Percentiles rank a stretch among this genome's conserved stretches.
Conservation (phyloP, 2,888 invertebrate genomes). For the Hipparchia sbordonii region DNA sequence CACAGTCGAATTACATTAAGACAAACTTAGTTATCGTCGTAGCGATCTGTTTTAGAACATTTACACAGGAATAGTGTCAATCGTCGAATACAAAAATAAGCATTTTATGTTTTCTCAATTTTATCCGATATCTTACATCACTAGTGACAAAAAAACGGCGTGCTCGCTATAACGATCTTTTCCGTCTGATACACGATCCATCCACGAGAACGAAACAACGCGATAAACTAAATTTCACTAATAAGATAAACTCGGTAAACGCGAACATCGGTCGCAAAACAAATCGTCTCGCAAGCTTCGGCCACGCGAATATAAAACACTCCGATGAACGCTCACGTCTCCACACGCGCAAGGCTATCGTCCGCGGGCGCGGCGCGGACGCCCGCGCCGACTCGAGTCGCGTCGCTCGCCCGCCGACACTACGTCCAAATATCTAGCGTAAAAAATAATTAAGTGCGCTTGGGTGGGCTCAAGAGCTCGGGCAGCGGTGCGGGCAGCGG, state of each 20-base stretch:
- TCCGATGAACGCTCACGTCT: conserved; percentile 70
- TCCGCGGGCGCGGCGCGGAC: conserved; percentile 54
- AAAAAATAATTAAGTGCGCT: conserved; percentile 75
- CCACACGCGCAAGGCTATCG: conserved; percentile 65
- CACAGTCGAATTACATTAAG: conserved; percentile 54
- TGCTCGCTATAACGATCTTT: conserved; percentile 70
- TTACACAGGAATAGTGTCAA: conserved; percentile 74
- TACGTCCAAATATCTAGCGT: conserved; percentile 69
- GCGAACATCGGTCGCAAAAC: conserved; percentile 77
- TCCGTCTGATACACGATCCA: conserved; percentile 63
- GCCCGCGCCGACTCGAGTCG: conserved; percentile 49
- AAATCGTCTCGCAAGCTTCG: conserved; percentile 77
- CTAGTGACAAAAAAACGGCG: conserved; percentile 75
- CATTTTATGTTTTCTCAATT: conserved; percentile 79
- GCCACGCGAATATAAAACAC: conserved; percentile 78
- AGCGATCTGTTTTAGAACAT: conserved; percentile 60
- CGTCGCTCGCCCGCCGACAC: conserved; percentile 62
- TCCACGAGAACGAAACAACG: conserved; percentile 61
- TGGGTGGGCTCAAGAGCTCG: conserved; percentile 79
- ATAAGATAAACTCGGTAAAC: conserved; percentile 64
- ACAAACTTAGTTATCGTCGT: conserved; percentile 35
- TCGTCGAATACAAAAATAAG: conserved; percentile 82
- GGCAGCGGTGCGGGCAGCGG: conserved; percentile 80
- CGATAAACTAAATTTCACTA: conserved; percentile 57
- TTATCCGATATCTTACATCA: conserved; percentile 77